Base-by-base conservation (phyloP, 2,113 vertebrate species). In the Oriolus oriolus region DNA sequence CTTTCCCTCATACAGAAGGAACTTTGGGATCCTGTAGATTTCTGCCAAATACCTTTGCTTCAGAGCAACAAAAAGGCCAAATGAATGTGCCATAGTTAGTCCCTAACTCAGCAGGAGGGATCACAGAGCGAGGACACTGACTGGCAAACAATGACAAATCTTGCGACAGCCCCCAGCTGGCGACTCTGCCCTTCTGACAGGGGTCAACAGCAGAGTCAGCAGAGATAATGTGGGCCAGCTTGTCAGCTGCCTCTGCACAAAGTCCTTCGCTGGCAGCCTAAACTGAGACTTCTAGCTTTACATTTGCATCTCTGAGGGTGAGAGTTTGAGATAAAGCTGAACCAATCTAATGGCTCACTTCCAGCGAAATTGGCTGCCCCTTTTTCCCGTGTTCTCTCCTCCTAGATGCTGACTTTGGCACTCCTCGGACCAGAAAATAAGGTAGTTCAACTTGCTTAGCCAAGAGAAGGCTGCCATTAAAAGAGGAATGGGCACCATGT, bases 101-200 rank as follows among this genome's bases (percentile, higher is more conserved):
- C 83, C 71, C 86, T 70, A 84, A 24, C 94, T 93, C 95, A 90
- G 92, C 94, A 86, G 95, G 95, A 92, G 69, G 49, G 80, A 89
- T 69, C 64, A 52, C 16, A 86, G 94, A 80, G 79, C 0, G n/a
- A 92, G 88, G 94, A 94, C 63, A 57, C 41, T 79, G 94, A 76
- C 74, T 85, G 92, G 92, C 75, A 96, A 94, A 87, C 0, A 18
- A 60, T 89, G 95, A 89, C 93, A 95, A 93, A 89, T 84, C 71
- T 96, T 95, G 76, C 14, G 42, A 95, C 96, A 95, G 89, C 17
- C 83, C 83, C 68, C 96, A 97, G 94, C 92, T 95, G 95, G 94
- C 0, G 4, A 65, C 47, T 88, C 68, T 95, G 93, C 73, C 91
- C 76, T 96, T 92, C 89, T 95, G 94, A 93, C 94, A 95, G 83